These are phyloP conservation scores for Eurois occulta DNA, from an alignment of 2,888 invertebrate genomes.

Conservation along the genomic window DNA sequence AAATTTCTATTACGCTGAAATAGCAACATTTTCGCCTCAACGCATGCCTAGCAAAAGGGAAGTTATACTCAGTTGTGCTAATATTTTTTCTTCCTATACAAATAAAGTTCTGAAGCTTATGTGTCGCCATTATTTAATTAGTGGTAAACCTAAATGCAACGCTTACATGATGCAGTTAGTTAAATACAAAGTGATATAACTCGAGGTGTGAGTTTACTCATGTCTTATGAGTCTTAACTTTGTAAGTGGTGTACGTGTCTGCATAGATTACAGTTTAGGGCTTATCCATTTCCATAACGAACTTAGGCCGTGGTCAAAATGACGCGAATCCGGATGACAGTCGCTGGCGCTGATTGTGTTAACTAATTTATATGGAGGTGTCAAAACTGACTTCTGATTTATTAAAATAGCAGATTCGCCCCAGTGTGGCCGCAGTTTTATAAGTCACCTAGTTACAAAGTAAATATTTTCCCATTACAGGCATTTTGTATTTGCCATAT, in stretches of 20 bases:
- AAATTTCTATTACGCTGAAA: not conserved
- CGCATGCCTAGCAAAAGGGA: not conserved
- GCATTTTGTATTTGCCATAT: not conserved
- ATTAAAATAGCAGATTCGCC: not conserved
- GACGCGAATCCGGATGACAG: not conserved
- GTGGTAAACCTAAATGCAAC: not conserved
- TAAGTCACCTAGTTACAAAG: not conserved
- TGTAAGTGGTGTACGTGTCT: conserved; percentile 4
- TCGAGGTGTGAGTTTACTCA: conserved; percentile 21
- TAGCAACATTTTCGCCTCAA: not conserved
- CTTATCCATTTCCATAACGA: not conserved
- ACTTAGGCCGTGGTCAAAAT: not conserved
- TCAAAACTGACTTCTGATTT: not conserved
- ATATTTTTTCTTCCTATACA: conserved; percentile 2
- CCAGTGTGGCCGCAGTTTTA: not conserved
- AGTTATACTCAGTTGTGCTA: not conserved
- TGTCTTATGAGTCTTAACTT: conserved; percentile 17
- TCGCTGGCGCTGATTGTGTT: not conserved
- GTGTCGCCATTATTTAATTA: conserved; percentile 2
- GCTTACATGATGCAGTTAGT: conserved; percentile 23
- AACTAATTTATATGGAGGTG: not conserved
- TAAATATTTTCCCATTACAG: conserved; percentile 7
- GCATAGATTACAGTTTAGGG: too few relatives aligned
- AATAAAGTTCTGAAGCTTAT: not conserved
- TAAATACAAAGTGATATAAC: conserved; percentile 38